Percentiles rank a stretch among this genome's conserved stretches.
These are phyloP conservation scores for Phasia obesa DNA, from an alignment of 2,888 invertebrate genomes.

Conservation along the genomic window DNA sequence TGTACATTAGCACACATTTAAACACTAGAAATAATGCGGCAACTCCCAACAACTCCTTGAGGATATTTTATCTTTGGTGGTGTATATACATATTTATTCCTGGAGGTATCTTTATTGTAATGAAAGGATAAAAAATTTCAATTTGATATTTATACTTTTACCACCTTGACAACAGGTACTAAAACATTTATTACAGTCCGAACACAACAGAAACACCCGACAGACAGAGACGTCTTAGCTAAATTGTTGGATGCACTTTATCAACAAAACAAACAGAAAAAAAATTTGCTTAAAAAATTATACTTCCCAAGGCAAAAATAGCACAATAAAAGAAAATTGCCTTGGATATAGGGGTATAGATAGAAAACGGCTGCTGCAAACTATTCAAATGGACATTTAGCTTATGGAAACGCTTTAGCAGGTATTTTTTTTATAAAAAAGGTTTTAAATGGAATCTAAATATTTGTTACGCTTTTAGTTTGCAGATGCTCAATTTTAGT, in stretches of 20 bases:
- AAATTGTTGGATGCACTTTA: slow-evolving; percentile 51
- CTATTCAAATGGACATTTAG: slow-evolving; percentile 40
- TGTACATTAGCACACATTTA: neutral
- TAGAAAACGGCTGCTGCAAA: slow-evolving; percentile 13
- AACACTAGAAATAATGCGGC: neutral
- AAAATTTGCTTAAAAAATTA: neutral
- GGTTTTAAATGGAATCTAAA: neutral
- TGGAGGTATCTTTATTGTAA: slow-evolving; percentile 52
- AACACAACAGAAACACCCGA: slow-evolving; percentile 38
- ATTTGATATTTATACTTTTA: slow-evolving; percentile 47
- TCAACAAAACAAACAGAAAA: slow-evolving; percentile 2
- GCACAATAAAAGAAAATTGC: slow-evolving; percentile 28
- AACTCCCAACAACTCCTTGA: slow-evolving; percentile 19
- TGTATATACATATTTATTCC: slow-evolving; percentile 44
- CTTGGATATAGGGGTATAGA: too few species aligned
- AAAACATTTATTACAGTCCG: slow-evolving; percentile 49
- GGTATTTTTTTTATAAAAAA: slow-evolving; percentile 33
- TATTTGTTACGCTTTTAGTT: neutral
- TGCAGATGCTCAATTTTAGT: slow-evolving; percentile 6
- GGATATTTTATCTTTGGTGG: slow-evolving; percentile 41
- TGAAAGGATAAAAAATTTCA: slow-evolving; percentile 5
- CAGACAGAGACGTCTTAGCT: slow-evolving; percentile 36
- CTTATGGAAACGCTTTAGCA: slow-evolving; percentile 38
- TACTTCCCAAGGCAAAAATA: neutral
- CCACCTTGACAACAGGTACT: slow-evolving; percentile 61